Conservation (phyloP, 2,797 vertebrate species). For the Lepus townsendii region DNA sequence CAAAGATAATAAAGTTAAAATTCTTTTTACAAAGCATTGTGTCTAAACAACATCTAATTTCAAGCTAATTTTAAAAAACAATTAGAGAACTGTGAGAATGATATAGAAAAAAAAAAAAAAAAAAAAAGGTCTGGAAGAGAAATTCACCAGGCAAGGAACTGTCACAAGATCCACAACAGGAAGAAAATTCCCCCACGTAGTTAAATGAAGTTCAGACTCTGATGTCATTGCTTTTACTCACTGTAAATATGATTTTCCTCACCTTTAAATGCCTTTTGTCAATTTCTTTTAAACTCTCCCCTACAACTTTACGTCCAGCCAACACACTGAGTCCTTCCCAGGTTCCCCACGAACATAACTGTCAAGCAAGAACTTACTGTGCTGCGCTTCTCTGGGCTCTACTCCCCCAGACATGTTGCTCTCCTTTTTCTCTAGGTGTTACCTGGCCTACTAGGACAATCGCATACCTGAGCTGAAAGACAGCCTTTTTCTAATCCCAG, state of each 20-base stretch:
- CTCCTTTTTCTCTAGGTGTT: not conserved
- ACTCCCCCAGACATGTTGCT: accelerated
- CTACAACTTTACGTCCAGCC: not conserved
- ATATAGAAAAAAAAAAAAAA: not conserved
- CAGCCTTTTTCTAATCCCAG: accelerated
- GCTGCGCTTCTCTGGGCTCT: not conserved
- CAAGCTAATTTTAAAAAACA: not conserved
- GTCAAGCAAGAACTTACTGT: not conserved
- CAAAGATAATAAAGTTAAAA: not conserved
- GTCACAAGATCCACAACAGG: not conserved
- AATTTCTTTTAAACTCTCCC: not conserved
- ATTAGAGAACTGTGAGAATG: not conserved
- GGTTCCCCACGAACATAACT: no score
- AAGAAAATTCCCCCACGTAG: not conserved
- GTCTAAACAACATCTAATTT: not conserved
- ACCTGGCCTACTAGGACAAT: no score
- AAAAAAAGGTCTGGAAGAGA: not conserved
- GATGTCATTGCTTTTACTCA: not conserved
- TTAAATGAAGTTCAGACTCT: not conserved
- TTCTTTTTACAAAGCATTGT: not conserved
- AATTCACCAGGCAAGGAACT: no score
- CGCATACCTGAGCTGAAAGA: no score
- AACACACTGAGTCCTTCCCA: not conserved
- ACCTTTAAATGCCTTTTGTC: not conserved
- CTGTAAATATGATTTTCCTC: not conserved